Evolutionary conservation across 2,888 invertebrate genomes (phyloP).

Genomic region (Leptopilina myrica): DNA sequence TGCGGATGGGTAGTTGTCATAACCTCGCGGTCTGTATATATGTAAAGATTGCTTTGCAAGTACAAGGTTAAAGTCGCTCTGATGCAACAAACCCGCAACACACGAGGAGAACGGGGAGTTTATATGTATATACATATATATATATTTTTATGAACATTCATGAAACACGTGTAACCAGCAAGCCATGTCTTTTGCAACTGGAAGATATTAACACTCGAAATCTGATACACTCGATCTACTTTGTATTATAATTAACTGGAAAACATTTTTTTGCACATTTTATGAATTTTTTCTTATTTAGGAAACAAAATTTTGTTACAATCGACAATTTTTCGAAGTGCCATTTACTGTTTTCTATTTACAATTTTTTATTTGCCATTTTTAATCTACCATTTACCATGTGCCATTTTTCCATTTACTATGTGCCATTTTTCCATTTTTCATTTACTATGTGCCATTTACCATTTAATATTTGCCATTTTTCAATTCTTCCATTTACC

Average conservation of each 20-base stretch:
- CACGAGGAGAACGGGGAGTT: neutral
- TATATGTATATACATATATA: too few relatives aligned
- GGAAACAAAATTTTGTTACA: too few relatives aligned
- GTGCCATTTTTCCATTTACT: too few relatives aligned
- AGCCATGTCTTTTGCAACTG: slow-evolving; percentile 17
- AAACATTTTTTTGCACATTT: neutral
- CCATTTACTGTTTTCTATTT: too few relatives aligned
- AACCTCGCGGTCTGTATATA: slow-evolving; percentile 61
- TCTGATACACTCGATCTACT: neutral
- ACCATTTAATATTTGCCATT: too few relatives aligned
- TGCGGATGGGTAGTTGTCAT: slow-evolving; percentile 71
- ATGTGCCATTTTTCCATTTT: too few relatives aligned
- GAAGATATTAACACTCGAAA: slow-evolving; percentile 14
- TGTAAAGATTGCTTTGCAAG: slow-evolving; percentile 47
- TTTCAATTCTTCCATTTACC: too few relatives aligned
- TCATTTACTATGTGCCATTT: too few relatives aligned
- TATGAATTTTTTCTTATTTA: neutral
- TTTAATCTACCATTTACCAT: too few relatives aligned
- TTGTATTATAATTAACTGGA: neutral
- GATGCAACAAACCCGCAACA: slow-evolving; percentile 43
- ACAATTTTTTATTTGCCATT: too few relatives aligned
- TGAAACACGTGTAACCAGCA: slow-evolving; percentile 31
- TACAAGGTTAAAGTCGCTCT: slow-evolving; percentile 55
- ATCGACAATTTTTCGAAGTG: too few relatives aligned
- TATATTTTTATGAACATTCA: neutral